phyloP scores from a whole-genome alignment of 2,888 invertebrate species.

The Theretra japonica region DNA sequence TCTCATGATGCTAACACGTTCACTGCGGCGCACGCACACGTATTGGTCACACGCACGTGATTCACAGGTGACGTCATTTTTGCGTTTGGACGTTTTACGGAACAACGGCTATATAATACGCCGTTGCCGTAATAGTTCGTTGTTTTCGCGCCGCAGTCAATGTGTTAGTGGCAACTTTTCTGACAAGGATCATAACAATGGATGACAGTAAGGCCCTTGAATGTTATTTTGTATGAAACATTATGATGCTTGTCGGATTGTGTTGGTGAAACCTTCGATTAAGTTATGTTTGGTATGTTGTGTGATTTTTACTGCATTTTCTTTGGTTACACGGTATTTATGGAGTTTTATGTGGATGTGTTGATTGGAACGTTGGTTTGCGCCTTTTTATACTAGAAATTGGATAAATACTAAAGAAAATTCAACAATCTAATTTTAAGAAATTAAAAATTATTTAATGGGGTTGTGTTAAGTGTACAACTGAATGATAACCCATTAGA shows the following conservation, averaged over 20 bases:
- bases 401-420: neutral
- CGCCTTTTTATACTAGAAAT: neutral
- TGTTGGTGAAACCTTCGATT: neutral
- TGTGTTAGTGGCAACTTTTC: neutral
- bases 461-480: neutral
- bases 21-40: too few species aligned
- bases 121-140: neutral
- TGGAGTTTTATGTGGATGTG: neutral
- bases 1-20: neutral
- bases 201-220: neutral
- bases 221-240: neutral
- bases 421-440: neutral
- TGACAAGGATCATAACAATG: neutral
- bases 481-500: neutral
- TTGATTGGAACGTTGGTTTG: slow-evolving; percentile 1
- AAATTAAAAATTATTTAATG: too few species aligned
- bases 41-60: too few species aligned
- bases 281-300: neutral
- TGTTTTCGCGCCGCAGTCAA: too few species aligned
- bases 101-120: too few species aligned
- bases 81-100: too few species aligned
- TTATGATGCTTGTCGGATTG: slow-evolving; percentile 1
- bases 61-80: too few species aligned
- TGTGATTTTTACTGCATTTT: slow-evolving; percentile 23
- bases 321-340: slow-evolving; percentile 31